Conservation (phyloP, 2,113 vertebrate genomes). For the rat (Rattus norvegicus) region DNA sequence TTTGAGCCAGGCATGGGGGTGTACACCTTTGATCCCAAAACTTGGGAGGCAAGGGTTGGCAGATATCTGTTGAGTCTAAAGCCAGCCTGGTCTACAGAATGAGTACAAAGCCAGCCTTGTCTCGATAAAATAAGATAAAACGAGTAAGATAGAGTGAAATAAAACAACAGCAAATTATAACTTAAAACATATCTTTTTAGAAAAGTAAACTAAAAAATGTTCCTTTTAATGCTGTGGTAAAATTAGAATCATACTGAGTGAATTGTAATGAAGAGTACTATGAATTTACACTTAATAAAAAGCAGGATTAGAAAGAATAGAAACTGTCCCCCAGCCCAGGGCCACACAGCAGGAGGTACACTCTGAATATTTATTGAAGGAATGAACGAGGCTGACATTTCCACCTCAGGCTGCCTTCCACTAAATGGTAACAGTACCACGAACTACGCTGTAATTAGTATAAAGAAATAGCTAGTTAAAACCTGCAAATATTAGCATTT, state of each 20-base stretch:
- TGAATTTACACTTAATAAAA: neutral
- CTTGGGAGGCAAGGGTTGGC: neutral
- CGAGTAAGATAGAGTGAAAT: neutral
- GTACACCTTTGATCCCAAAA: neutral
- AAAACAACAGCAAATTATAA: neutral
- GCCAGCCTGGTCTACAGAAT: neutral
- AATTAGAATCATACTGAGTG: constrained; percentile 22
- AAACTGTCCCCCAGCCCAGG: neutral
- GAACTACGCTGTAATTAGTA: neutral
- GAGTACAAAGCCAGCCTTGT: neutral
- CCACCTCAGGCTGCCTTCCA: neutral
- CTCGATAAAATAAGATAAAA: neutral
- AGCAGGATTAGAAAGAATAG: neutral
- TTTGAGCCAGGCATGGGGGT: neutral
- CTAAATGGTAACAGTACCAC: neutral
- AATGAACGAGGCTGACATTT: constrained; percentile 22
- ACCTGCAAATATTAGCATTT: neutral
- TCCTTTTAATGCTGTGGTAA: neutral
- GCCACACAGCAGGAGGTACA: neutral
- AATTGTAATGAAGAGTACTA: neutral
- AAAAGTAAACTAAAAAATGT: neutral
- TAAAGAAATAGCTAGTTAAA: constrained; percentile 31
- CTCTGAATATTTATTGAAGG: constrained; percentile 37
- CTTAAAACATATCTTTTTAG: neutral
- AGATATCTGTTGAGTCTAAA: neutral